These are phyloP conservation scores for Eremophila alpestris DNA, from an alignment of 2,797 vertebrate genomes.

Conservation along the genomic window DNA sequence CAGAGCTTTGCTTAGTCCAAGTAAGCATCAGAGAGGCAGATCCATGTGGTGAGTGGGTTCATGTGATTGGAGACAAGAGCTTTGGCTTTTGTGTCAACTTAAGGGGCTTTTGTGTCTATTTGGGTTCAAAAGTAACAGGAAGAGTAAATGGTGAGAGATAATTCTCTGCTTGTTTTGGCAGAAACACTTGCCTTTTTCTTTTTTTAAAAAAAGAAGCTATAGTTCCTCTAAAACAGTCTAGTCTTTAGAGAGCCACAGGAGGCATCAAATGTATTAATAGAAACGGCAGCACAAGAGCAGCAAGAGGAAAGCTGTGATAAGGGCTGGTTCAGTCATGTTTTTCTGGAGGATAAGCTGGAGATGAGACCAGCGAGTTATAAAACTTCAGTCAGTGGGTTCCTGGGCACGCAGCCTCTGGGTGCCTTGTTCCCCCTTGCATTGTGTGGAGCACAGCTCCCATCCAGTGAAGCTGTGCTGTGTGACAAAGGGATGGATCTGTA, in stretches of 20 bases:
- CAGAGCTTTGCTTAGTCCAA: not conserved
- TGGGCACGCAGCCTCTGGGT: accelerated
- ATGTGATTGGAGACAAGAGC: not conserved
- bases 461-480: not conserved
- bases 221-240: not conserved
- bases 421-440: no score
- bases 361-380: not conserved
- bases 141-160: not conserved
- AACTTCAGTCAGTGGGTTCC: not conserved
- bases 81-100: not conserved
- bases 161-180: not conserved
- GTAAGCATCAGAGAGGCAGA: not conserved
- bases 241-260: not conserved
- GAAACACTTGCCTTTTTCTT: not conserved
- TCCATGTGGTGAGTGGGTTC: not conserved
- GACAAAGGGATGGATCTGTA: not conserved
- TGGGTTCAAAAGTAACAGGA: not conserved
- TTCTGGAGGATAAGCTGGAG: not conserved
- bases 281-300: not conserved
- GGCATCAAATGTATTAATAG: not conserved
- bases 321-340: not conserved
- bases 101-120: not conserved
- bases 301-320: not conserved
- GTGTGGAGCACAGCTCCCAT: accelerated
- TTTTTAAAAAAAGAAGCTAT: not conserved